Evolutionary conservation across 2,113 vertebrate genomes (phyloP), one percentile per base, ranked within the genome.

Genomic region (Scatophagus argus): DNA sequence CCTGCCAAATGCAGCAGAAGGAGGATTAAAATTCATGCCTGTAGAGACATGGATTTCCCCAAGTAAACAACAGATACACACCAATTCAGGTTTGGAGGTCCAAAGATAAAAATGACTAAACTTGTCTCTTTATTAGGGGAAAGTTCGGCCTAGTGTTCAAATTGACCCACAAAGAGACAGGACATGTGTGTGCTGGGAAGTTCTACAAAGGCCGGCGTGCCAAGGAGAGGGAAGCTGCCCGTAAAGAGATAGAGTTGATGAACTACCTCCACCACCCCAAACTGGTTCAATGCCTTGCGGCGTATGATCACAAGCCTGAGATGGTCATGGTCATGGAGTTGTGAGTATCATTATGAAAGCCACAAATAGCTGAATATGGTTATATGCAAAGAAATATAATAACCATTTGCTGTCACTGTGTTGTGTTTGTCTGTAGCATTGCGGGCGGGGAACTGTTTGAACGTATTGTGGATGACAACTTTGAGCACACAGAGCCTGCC

Each of bases 391-490:
- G 31, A 31, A 39, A 23, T 54, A 1, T 11, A 39, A 36, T 19
- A 43, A 56, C 25, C n/a, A n/a, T n/a, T n/a, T n/a, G n/a, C n/a
- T 64, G 54, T 81, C 16, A 5, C 21, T 44, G 25, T 14, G 25
- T 34, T 81, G 7, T 64, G 47, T 72, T 16, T 76, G 32, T 69
- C 86, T 69, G 63, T 84, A 99, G 97, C 25, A 96, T 99, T 46
- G 96, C 96, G 46, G 97, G 97, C 1, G 98, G 97, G 0, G 98
- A 99, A 52, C 94, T 99, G 71, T 99, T 99, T 81, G 97, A 99
- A 79, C 95, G 97, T 14, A 99, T 99, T 67, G 97, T 96, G 11
- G 97, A 98, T 56, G 97, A 99, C 75, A 97, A 80, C 88, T 98
- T 95, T 77, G 94, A 92, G 70, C 93, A 99, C 80, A 99, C 97